Evolutionary conservation across 2,113 vertebrate genomes (phyloP).

Genomic region (Actenoides hombroni): DNA sequence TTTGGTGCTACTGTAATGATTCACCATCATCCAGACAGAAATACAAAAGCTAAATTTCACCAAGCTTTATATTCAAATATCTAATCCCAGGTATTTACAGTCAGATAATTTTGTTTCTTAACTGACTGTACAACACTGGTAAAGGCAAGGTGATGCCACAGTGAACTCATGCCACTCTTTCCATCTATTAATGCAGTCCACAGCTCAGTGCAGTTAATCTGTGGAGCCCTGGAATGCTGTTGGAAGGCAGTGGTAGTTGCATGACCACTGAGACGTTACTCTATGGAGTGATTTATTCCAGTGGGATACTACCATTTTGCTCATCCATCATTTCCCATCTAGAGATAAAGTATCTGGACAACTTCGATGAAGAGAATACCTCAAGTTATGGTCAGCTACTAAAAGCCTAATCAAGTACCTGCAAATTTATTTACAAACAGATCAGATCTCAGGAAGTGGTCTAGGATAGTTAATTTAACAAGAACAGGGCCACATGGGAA

Average conservation of each 20-base stretch:
- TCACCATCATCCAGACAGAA: neutral
- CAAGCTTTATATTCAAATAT: neutral
- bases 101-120: neutral
- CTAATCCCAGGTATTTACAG: neutral
- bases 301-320: neutral
- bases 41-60: neutral
- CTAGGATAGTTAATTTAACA: neutral
- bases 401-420: neutral
- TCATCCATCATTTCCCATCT: neutral
- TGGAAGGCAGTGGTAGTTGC: neutral
- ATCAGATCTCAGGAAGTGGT: neutral
- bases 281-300: neutral
- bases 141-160: neutral
- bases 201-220: neutral
- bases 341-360: neutral
- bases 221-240: neutral
- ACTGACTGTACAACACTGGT: neutral
- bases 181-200: neutral
- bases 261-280: neutral
- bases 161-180: rapidly evolving
- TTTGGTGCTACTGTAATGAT: neutral
- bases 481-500: neutral
- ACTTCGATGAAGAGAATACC: neutral
- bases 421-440: neutral
- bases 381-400: neutral